These are phyloP conservation scores for Oxycera nigricornis DNA, from an alignment of 2,888 invertebrate species.

Conservation along the genomic window DNA sequence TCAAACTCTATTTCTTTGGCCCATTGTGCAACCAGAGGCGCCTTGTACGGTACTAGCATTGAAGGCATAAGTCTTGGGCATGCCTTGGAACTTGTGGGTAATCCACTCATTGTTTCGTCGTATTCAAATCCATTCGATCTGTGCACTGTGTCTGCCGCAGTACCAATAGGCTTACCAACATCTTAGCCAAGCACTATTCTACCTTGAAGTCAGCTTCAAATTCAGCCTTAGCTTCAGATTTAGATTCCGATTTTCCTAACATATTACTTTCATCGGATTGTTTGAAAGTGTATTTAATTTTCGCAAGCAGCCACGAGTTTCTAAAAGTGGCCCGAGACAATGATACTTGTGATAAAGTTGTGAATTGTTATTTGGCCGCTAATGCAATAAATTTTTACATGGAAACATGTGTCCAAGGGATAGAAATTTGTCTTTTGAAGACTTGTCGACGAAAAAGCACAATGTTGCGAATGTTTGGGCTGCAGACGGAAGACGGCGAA, in stretches of 20 bases:
- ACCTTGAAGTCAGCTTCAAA: neutral
- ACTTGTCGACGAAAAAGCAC: no score
- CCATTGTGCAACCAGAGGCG: conserved; percentile 30
- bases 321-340: neutral
- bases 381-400: no score
- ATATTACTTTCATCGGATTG: neutral
- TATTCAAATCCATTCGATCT: neutral
- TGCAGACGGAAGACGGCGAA: no score
- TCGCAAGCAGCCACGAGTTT: neutral
- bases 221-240: no score
- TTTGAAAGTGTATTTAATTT: neutral
- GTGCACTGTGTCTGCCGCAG: no score
- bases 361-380: no score
- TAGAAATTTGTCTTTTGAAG: no score
- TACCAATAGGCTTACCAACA: no score
- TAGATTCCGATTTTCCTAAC: no score
- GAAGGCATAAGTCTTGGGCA: conserved; percentile 12
- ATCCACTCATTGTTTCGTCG: conserved; percentile 26
- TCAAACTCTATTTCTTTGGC: neutral
- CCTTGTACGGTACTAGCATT: conserved; percentile 15
- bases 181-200: no score
- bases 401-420: no score
- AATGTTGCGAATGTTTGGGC: no score
- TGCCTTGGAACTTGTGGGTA: conserved; percentile 23
- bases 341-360: neutral